Percentiles rank a stretch among this genome's conserved stretches.
Evolutionary conservation across 2,113 vertebrate species (phyloP).

Genomic region (Oncorhynchus keta): DNA sequence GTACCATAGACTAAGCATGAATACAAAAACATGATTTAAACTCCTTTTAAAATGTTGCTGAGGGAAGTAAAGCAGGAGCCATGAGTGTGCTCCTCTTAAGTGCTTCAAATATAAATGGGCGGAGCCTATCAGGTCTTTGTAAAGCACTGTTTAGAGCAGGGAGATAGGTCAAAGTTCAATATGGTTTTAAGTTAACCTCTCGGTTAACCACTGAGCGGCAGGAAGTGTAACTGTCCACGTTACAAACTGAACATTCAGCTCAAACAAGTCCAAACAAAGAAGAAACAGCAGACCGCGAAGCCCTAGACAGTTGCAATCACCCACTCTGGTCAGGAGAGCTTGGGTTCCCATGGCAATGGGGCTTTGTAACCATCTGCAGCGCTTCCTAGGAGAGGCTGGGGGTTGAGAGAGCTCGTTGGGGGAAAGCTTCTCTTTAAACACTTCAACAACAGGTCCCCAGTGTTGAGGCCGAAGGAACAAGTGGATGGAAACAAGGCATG

Average conservation of each 20-base stretch:
- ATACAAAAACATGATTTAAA: conserved; percentile 36
- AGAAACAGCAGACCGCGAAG: conserved; percentile 37
- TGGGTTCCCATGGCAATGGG: conserved; percentile 55
- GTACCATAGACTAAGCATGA: conserved; percentile 36
- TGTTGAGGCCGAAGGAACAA: conserved; percentile 48
- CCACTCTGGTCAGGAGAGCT: conserved; percentile 32
- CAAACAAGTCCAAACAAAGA: conserved; percentile 55
- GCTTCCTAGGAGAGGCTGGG: conserved; percentile 62
- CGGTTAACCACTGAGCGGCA: conserved; percentile 22
- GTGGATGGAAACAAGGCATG: conserved; percentile 37
- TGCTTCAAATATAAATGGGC: conserved; percentile 11
- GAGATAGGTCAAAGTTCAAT: conserved; percentile 17
- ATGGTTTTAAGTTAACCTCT: conserved; percentile 39
- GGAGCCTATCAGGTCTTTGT: conserved; percentile 22
- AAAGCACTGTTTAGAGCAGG: background rate
- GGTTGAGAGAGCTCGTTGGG: conserved; percentile 53
- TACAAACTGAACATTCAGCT: conserved; percentile 55
- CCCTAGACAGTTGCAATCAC: conserved; percentile 44
- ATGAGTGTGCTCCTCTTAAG: conserved; percentile 4
- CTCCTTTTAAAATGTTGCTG: conserved; percentile 35
- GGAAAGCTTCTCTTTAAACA: conserved; percentile 42
- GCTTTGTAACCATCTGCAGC: conserved; percentile 57
- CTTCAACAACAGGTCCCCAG: conserved; percentile 18
- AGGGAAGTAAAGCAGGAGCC: conserved; percentile 23
- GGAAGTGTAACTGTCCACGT: conserved; percentile 27